These are phyloP conservation scores for Coregonus sp. DNA, from an alignment of 2,797 vertebrate species.

Conservation along the genomic window DNA sequence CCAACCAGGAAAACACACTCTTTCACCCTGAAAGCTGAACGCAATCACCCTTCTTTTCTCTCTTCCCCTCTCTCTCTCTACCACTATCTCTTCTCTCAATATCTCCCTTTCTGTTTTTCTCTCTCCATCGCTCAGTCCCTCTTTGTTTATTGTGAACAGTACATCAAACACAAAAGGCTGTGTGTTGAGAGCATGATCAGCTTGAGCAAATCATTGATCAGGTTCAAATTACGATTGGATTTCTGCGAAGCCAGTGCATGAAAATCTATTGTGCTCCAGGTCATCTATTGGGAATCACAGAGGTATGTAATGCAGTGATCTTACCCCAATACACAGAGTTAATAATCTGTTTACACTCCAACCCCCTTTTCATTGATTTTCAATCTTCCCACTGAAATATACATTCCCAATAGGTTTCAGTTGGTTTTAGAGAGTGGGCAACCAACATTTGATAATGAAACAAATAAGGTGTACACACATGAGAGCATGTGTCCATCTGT, in stretches of 20 bases:
- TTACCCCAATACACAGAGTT: slow-evolving; percentile 59
- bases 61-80: slow-evolving; percentile 44
- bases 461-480: not conserved
- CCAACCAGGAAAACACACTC: slow-evolving; percentile 57
- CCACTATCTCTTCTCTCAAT: slow-evolving; percentile 38
- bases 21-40: slow-evolving; percentile 60
- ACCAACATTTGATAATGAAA: not conserved
- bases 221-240: slow-evolving; percentile 77
- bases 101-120: slow-evolving; percentile 27
- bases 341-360: slow-evolving; percentile 75
- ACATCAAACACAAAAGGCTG: slow-evolving; percentile 53
- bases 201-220: slow-evolving; percentile 76
- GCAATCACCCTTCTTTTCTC: slow-evolving; percentile 46
- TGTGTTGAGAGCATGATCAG: slow-evolving; percentile 58
- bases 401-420: slow-evolving; percentile 33
- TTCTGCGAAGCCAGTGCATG: slow-evolving; percentile 59
- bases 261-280: slow-evolving; percentile 67
- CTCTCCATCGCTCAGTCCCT: slow-evolving; percentile 36
- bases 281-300: slow-evolving; percentile 68
- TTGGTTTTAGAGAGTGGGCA: slow-evolving; percentile 28
- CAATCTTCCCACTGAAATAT: slow-evolving; percentile 43
- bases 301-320: slow-evolving; percentile 69
- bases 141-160: slow-evolving; percentile 29
- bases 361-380: slow-evolving; percentile 65
- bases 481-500: slow-evolving; percentile 7